Percentiles rank a stretch among this genome's conserved stretches.
Evolutionary conservation across 2,113 vertebrate genomes (phyloP).

Genomic region (Syrrhaptes paradoxus): DNA sequence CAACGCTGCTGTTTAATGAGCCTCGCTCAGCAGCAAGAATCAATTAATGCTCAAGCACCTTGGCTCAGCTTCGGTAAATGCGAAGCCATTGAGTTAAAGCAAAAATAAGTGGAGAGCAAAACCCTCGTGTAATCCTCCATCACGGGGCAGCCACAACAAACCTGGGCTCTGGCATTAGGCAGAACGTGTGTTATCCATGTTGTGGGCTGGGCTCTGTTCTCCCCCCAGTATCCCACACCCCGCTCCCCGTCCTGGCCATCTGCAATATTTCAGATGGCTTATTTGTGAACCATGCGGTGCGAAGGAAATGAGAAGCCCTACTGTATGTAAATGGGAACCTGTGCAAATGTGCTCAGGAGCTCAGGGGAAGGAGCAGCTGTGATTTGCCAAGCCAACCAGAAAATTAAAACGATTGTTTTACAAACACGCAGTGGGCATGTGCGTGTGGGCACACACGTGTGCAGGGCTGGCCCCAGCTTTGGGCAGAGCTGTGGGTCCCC

Average conservation of each 20-base stretch:
- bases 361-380: constrained; percentile 43
- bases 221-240: neutral
- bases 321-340: neutral
- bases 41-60: constrained; percentile 25
- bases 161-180: neutral
- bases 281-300: accelerated
- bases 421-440: neutral
- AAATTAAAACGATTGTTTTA: constrained; percentile 48
- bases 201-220: neutral
- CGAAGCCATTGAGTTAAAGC: neutral
- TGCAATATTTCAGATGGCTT: neutral
- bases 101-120: neutral
- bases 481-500: neutral
- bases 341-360: neutral
- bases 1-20: constrained; percentile 44
- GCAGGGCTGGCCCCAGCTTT: neutral
- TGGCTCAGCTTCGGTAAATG: neutral
- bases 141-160: neutral
- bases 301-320: neutral
- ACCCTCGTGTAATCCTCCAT: neutral
- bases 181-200: accelerated
- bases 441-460: neutral
- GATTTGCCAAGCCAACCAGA: constrained; percentile 47
- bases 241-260: neutral
- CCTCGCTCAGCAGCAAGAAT: neutral